phyloP scores from a whole-genome alignment of 2,113 vertebrate species.

The Protomyctophum bolini region DNA sequence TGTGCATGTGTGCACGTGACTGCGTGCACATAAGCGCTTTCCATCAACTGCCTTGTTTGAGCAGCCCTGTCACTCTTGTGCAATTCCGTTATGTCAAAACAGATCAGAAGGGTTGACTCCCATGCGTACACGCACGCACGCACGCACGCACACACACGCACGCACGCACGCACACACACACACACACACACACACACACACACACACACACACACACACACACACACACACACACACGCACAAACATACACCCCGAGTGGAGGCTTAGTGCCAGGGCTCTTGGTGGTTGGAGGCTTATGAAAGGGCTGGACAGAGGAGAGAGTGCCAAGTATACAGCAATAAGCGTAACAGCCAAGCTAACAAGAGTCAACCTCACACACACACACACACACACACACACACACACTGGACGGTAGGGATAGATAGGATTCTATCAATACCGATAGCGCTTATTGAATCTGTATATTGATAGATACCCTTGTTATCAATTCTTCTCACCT shows the following conservation, averaged over 20 bases:
- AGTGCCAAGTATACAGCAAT: constrained; percentile 77
- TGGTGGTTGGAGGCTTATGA: constrained; percentile 78
- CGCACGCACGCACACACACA: constrained; percentile 31
- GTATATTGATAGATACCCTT: no score
- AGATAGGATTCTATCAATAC: no score
- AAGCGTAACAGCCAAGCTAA: constrained; percentile 72
- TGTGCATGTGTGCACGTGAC: constrained; percentile 31
- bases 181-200: constrained; percentile 11
- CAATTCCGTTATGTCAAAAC: constrained; percentile 80
- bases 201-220: constrained; percentile 15
- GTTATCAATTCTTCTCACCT: no score
- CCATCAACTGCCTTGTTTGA: constrained; percentile 71
- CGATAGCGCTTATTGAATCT: no score
- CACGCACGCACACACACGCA: constrained; percentile 22
- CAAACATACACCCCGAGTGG: constrained; percentile 15
- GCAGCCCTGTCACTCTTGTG: constrained; percentile 76
- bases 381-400: constrained; percentile 25
- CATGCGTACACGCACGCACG: constrained; percentile 52
- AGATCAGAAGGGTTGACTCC: constrained; percentile 79
- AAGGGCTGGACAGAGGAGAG: constrained; percentile 74
- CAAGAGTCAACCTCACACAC: constrained; percentile 73
- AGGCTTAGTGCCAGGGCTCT: constrained; percentile 75
- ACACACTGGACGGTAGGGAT: neutral
- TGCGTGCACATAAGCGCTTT: constrained; percentile 43
- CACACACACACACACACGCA: constrained; percentile 5